Conservation (phyloP, 2,113 vertebrate species). For the Cebidichthys violaceus region DNA sequence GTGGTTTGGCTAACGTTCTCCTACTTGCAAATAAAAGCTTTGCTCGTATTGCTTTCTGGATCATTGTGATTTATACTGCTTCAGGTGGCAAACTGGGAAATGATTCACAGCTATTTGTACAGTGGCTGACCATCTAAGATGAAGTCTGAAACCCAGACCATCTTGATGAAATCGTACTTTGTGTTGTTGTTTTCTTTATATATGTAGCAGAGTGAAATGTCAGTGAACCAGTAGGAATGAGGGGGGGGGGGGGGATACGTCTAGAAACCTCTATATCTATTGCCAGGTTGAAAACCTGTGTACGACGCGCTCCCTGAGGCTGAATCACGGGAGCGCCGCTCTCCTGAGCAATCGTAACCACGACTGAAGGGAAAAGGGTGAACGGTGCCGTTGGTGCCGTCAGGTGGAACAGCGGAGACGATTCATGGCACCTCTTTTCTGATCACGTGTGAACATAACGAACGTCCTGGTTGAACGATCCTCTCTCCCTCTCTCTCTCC, state of each 20-base stretch:
- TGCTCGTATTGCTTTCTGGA: background rate
- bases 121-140: background rate
- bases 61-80: background rate
- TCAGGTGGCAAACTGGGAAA: background rate
- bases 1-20: slow-evolving; percentile 34
- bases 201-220: background rate
- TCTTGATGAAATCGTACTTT: background rate
- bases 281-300: too few relatives aligned
- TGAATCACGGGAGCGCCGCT: too few relatives aligned
- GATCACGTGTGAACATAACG: background rate
- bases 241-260: too few relatives aligned
- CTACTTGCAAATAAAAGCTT: background rate
- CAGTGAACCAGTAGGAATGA: background rate
- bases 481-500: too few relatives aligned
- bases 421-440: background rate
- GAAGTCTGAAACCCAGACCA: background rate
- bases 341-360: too few relatives aligned
- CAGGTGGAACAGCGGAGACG: too few relatives aligned
- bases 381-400: too few relatives aligned
- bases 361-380: background rate
- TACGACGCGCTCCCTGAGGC: too few relatives aligned
- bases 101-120: background rate
- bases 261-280: too few relatives aligned
- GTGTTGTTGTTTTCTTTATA: background rate
- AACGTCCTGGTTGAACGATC: background rate